Evolutionary conservation across 1,140 invertebrate species (phyloP).

Genomic region (Eupeodes corollae): DNA sequence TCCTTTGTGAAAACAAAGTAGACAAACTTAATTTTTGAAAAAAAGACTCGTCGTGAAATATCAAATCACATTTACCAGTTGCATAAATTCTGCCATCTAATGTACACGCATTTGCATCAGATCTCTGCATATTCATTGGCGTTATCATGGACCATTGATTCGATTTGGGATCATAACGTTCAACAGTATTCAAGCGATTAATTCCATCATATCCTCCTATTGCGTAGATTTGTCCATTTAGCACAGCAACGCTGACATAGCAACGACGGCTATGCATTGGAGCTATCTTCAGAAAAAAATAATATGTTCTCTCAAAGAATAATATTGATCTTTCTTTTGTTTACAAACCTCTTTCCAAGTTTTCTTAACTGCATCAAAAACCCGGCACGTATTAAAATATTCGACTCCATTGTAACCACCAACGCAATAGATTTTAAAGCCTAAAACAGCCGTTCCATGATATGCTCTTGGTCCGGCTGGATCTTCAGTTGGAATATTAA

Average conservation of each 20-base stretch:
- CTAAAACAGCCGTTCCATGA: slow-evolving; percentile 59
- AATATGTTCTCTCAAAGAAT: no score
- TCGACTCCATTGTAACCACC: slow-evolving; percentile 66
- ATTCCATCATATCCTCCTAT: slow-evolving; percentile 82
- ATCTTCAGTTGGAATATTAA: slow-evolving; percentile 44
- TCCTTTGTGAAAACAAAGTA: slow-evolving; percentile 39
- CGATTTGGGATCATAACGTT: slow-evolving; percentile 55
- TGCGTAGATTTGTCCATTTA: slow-evolving; percentile 65
- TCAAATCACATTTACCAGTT: slow-evolving; percentile 10
- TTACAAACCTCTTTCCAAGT: slow-evolving; percentile 50
- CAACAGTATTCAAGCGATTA: slow-evolving; percentile 60
- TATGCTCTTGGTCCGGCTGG: slow-evolving; percentile 56
- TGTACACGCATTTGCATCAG: slow-evolving; percentile 63
- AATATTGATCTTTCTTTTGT: no score
- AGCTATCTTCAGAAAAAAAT: slow-evolving; percentile 34
- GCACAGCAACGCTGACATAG: slow-evolving; percentile 52
- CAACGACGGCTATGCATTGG: slow-evolving; percentile 49
- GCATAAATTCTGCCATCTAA: slow-evolving; percentile 43
- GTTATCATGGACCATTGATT: slow-evolving; percentile 76
- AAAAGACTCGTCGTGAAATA: background rate
- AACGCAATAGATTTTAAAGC: slow-evolving; percentile 61
- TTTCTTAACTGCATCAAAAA: slow-evolving; percentile 53
- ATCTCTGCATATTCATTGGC: slow-evolving; percentile 66
- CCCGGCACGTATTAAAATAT: slow-evolving; percentile 58
- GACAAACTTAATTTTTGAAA: background rate